Evolutionary conservation across 2,888 invertebrate species (phyloP).

Genomic region (Lithophane semibrunnea): DNA sequence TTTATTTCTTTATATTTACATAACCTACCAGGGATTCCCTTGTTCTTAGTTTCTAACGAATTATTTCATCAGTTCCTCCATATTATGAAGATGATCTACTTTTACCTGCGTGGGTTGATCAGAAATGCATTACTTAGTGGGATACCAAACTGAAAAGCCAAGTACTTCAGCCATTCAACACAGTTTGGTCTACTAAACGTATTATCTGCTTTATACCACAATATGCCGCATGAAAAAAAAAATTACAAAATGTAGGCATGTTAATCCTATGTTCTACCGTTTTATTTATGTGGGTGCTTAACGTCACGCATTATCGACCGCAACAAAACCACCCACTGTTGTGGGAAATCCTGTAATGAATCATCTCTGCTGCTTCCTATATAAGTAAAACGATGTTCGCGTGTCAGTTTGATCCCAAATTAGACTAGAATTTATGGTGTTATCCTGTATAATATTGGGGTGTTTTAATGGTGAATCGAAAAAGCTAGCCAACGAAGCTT

Average conservation of each 20-base stretch:
- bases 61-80: neutral
- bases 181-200: neutral
- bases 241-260: slow-evolving; percentile 19
- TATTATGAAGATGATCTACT: neutral
- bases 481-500: neutral
- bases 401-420: slow-evolving; percentile 39
- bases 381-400: slow-evolving; percentile 20
- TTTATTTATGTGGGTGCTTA: slow-evolving; percentile 44
- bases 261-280: slow-evolving; percentile 39
- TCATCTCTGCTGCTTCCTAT: slow-evolving; percentile 51
- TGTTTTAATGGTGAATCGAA: neutral
- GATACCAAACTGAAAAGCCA: neutral
- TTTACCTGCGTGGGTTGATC: neutral
- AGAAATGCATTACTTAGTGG: neutral
- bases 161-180: neutral
- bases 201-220: neutral
- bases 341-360: slow-evolving; percentile 65
- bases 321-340: slow-evolving; percentile 34
- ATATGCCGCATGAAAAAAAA: slow-evolving; percentile 19
- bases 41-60: neutral
- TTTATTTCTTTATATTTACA: neutral
- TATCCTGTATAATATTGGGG: slow-evolving; percentile 12
- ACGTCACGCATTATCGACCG: slow-evolving; percentile 58
- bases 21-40: neutral
- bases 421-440: slow-evolving; percentile 20